Evolutionary conservation across 2,888 invertebrate genomes (phyloP), one percentile per base, ranked within the genome.

Genomic region (Drosophila colorata): DNA sequence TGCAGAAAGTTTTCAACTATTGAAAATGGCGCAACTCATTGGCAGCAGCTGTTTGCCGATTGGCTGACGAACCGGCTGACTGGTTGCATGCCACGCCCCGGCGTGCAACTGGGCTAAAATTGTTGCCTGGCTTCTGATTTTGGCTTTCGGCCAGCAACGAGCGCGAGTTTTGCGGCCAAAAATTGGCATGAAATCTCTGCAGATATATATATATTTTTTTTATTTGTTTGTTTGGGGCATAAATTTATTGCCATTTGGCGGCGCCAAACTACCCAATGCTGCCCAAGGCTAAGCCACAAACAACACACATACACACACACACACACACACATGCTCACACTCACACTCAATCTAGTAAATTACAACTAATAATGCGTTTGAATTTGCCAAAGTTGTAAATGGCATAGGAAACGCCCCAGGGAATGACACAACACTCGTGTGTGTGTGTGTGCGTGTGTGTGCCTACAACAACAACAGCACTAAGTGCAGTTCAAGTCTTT

Each of bases 321-420:
- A 16, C 43, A 25, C 9, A 11, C n/a, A 43, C 16, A 18, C 33
- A 37, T 40, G 53, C 25, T 46, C 14, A 48, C 47, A 48, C 25
- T 20, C 37, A 53, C 37, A 43, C n/a, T 16, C 35, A 38, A 61
- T 75, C 53, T 61, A 57, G 49, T 69, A 58, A 75, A 78, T 69
- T 69, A 55, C 51, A 69, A 51, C 56, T 57, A 65, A 56, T 78
- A 59, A 75, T 70, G 58, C 61, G 55, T 67, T 67, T 64, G 43
- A 47, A 79, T 66, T 59, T 55, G 33, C n/a, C 38, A 51, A 67
- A 58, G 49, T 53, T 49, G 35, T 44, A 59, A 68, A 56, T 78
- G 69, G 35, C 63, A 58, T 52, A 33, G 35, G 25, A 44, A 63
- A 63, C 37, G 51, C 51, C 55, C 40, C 9, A 9, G 40, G n/a